Evolutionary conservation across 2,797 vertebrate genomes (phyloP), one percentile per base, ranked within the genome.

Genomic region (Valencia hispanica): DNA sequence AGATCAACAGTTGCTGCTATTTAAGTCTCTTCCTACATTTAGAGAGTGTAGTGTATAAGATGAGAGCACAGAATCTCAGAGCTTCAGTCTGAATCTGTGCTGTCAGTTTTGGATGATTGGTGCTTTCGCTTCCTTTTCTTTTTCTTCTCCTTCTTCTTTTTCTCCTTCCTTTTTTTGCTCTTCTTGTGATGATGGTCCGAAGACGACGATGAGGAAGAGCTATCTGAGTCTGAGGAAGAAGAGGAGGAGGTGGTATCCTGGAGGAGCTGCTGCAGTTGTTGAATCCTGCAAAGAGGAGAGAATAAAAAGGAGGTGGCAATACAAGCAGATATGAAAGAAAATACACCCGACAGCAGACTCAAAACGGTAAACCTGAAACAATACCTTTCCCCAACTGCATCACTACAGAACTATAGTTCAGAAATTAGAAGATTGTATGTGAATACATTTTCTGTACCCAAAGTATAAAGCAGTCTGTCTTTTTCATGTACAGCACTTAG

Each of bases 261-360:
- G 43, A 99, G 95, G 63, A 99, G 94, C 89, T 97, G 96, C 89
- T 96, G 97, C 70, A 99, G 91, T 85, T 99, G 97, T 90, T 97
- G 94, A 91, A 99, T 99, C 94, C 97, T 99, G 84, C 53, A 88
- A 78, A 43, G 51, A 73, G 66, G 59, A 76, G 74, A 82, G 41
- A n/a, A 43, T 36, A 2, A 45, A n/a, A 68, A 78, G 57, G 72
- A 77, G 20, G 27, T 47, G 30, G 68, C 34, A 73, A 89, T 75
- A 87, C 59, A 59, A 66, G 61, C 27, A 50, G 77, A 68, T 25
- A 18, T 34, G 51, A 34, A 61, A 14, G 50, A 63, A 71, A 70
- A 66, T 32, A 50, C 51, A 77, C 59, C 39, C n/a, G 77, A 78
- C 45, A 70, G 73, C 30, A 53, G 32, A 51, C 14, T 20, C 47